Base-by-base conservation (phyloP, 2,888 invertebrate genomes). In the Cryptus armator region DNA sequence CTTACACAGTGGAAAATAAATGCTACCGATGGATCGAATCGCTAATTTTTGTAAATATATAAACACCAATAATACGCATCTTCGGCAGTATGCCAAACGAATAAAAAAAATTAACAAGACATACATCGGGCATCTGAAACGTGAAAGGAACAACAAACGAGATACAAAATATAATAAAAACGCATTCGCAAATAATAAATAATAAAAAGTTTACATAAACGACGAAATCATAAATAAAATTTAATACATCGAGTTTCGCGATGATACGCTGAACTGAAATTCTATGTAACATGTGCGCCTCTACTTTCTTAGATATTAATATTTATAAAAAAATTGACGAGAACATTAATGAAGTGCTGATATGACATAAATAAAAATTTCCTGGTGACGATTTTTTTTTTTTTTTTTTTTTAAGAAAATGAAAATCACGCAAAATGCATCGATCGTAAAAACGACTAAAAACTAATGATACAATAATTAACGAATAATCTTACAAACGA, bases 121-220 rank as follows among this genome's bases (percentile, higher is more conserved):
- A 90, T 90, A 91, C 85, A 89, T 89, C 88, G 89, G 88, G 85
- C 85, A 90, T 91, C 91, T 91, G 90, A 90, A 92, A 92, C 83
- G 89, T 90, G 7, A 51, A 59, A 56, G n/a, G n/a, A 56, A 43
- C 67, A 70, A 19, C 32, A 59, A 14, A 59, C 46, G 56, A 51
- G 71, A 56, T 66, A 56, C 56, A 24, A 32, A 64, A 66, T 85
- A 59, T 43, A 46, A 51, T 0, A 32, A 51, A 77, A 67, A 72
- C 24, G 64, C 89, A 89, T 88, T 90, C 70, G 70, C 87, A 89
- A 88, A 81, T 84, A 76, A 84, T 83, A 83, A 76, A 81, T 83
- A 64, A 78, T 10, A 56, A 19, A 56, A 9, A 83, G 64, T 64
- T 66, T 76, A 74, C 53, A 79, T 44, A 82, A 83, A 86, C 66